Evolutionary conservation across 35 echinoderm and acorn worm genomes (phyloP).

Genomic region (Eucidaris tribuloides): DNA sequence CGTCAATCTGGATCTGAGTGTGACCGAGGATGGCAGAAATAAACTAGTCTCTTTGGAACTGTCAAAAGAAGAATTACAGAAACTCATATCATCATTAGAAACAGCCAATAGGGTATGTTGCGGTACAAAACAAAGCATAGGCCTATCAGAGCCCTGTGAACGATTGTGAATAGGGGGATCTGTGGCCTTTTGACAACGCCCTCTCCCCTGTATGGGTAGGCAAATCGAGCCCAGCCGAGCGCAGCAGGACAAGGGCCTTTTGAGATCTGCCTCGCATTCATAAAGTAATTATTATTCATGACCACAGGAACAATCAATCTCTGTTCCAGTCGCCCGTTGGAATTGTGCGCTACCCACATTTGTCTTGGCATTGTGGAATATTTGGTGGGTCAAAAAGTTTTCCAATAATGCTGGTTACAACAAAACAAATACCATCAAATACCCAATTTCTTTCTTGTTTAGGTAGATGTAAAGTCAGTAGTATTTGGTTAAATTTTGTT

Average conservation of each 20-base stretch:
- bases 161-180: neutral
- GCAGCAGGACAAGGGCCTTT: neutral
- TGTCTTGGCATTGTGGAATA: too few species aligned
- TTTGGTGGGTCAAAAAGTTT: too few species aligned
- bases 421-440: too few species aligned
- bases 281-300: too few species aligned
- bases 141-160: neutral
- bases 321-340: neutral
- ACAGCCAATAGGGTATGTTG: conserved; percentile 66
- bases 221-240: too few species aligned
- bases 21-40: conserved; percentile 36
- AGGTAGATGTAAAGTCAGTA: too few species aligned
- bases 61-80: conserved; percentile 48
- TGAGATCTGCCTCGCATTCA: too few species aligned
- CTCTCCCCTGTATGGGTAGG: neutral
- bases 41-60: conserved; percentile 65
- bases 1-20: conserved; percentile 45
- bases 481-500: too few species aligned
- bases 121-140: neutral
- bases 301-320: too few species aligned
- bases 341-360: too few species aligned
- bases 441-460: too few species aligned
- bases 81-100: conserved; percentile 57
- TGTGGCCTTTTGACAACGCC: neutral
- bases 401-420: too few species aligned